These are phyloP conservation scores for Hypomesus transpacificus DNA, from an alignment of 2,113 vertebrate genomes.

Conservation along the genomic window DNA sequence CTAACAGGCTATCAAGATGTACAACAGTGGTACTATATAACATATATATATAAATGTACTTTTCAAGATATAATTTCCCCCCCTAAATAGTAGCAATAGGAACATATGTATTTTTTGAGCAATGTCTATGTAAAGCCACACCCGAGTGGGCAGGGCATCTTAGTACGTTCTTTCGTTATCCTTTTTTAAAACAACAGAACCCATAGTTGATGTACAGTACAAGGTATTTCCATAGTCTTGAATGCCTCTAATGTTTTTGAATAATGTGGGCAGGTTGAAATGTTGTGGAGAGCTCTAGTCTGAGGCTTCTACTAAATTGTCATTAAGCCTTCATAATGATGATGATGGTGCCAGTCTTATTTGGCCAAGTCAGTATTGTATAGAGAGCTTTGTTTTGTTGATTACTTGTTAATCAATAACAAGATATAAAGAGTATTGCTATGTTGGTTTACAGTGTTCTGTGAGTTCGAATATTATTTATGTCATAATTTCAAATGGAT, in stretches of 20 bases:
- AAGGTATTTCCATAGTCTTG: conserved; percentile 25
- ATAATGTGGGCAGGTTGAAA: conserved; percentile 12
- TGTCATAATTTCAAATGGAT: conserved; percentile 37
- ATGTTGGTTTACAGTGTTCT: conserved; percentile 51
- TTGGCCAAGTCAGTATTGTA: conserved; percentile 43
- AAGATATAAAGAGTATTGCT: conserved; percentile 19
- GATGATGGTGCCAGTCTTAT: conserved; percentile 18
- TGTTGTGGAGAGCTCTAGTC: background rate
- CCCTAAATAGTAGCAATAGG: no score
- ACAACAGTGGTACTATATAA: background rate
- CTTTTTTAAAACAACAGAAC: background rate
- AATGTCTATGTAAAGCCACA: background rate
- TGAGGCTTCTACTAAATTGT: conserved; percentile 1
- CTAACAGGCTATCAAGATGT: no score
- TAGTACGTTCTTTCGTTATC: background rate
- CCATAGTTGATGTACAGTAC: conserved; percentile 8
- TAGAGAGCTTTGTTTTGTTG: conserved; percentile 37
- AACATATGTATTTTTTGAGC: background rate
- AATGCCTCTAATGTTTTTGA: conserved; percentile 27
- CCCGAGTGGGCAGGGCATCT: background rate
- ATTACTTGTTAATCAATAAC: conserved; percentile 30
- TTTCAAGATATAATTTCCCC: background rate
- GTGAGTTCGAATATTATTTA: conserved; percentile 41
- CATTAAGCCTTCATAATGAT: conserved; percentile 2
- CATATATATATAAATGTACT: background rate